Conservation (phyloP, 2,797 vertebrate genomes). For the Alauda arvensis region DNA sequence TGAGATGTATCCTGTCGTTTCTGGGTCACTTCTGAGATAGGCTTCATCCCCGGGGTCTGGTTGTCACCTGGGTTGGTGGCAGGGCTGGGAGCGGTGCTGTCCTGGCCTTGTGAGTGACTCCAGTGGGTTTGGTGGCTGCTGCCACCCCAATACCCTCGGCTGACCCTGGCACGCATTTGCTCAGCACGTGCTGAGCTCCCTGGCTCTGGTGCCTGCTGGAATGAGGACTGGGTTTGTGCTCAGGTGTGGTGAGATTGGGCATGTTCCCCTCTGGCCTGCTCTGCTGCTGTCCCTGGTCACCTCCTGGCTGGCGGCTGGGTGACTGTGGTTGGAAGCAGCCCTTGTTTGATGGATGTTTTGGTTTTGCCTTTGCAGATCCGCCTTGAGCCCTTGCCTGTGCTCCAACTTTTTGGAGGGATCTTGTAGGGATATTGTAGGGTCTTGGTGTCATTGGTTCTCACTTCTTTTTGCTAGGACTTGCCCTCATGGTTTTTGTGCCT, state of each 20-base stretch:
- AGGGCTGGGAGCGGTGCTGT: not conserved
- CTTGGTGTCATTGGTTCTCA: not conserved
- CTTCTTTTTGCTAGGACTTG: not conserved
- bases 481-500: not conserved
- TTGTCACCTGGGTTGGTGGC: not conserved
- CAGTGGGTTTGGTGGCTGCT: not conserved
- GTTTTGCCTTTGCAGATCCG: not conserved
- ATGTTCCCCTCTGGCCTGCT: not conserved
- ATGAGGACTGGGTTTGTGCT: not conserved
- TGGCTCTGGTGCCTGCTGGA: not conserved
- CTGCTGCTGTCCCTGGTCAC: not conserved
- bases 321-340: not conserved
- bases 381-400: not conserved
- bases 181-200: not conserved
- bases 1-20: not conserved
- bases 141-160: fast-evolving
- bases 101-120: not conserved
- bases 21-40: not conserved
- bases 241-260: not conserved
- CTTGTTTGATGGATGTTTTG: not conserved
- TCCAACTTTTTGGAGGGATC: not conserved
- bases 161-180: fast-evolving
- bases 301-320: not conserved
- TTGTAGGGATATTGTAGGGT: no score
- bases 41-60: not conserved